Evolutionary conservation across 2,113 vertebrate genomes (phyloP), one percentile per base, ranked within the genome.

Genomic region (Columba janthina): DNA sequence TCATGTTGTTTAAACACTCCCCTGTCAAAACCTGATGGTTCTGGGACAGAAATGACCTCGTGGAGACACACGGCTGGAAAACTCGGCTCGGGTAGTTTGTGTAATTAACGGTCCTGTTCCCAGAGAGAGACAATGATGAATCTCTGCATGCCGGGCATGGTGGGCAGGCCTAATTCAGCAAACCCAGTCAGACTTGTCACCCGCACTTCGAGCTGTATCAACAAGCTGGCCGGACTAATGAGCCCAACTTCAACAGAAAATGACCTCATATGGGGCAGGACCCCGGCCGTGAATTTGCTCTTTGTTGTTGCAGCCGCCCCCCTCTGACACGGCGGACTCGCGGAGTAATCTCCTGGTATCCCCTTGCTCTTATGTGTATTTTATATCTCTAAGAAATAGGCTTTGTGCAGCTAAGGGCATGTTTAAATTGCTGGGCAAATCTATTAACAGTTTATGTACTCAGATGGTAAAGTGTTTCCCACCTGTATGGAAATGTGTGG

Each of bases 151-250:
- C 51, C 29, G 67, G 81, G 75, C 8, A 5, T 40, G 21, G 88
- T 15, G 93, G 94, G 86, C 91, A 58, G 92, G 67, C 95, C 95
- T 62, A 21, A 75, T 89, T 88, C 95, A 86, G 72, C 93, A 70
- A 18, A 22, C 25, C 48, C 76, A 84, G 94, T 97, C 96, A 93
- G 95, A 89, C 95, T 97, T 85, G 96, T 97, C 97, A 97, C 93
- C 95, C 96, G 81, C 97, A 94, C 96, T 94, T 97, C 29, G 95
- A 78, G 91, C 90, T 86, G 96, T 51, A 92, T 92, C 96, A 93
- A 82, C 95, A 95, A 85, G 85, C 46, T 21, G 7, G 46, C 40
- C 7, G 11, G 36, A 10, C 97, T 97, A 97, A 97, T 95, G 96
- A 97, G 94, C 92, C 48, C 69, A 11, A 36, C 87, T 66, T 21